Base-by-base conservation (phyloP, 2,888 invertebrate species). In the Drosophila meridionalis region DNA sequence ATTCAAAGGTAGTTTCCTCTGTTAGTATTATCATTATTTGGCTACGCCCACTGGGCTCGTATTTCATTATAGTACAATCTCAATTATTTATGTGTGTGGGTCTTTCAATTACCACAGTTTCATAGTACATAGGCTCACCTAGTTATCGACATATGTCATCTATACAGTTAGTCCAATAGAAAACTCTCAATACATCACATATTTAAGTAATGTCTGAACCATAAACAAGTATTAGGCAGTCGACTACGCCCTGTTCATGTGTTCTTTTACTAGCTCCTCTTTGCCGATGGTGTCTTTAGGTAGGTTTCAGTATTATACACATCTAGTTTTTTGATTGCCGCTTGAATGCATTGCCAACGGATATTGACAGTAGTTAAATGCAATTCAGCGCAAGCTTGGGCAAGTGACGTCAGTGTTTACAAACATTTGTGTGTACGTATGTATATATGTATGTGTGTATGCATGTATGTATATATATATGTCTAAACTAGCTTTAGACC, bases 341-440 rank as follows among this genome's bases (percentile, higher is more conserved):
- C 84, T 76, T 89, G 89, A 85, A 75, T 87, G 89, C 87, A 84
- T 79, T 52, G 82, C 70, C 73, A 78, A 81, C 83, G 83, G 83
- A 89, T 89, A 84, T 84, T 89, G 83, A 59, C 83, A 70, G 61
- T 64, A 67, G 58, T 50, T 63, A 32, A 77, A 70, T 82, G 87
- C 87, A 77, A 42, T 58, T 52, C 57, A 36, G 30, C 45, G 56
- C 38, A 47, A 20, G 53, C 56, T 36, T 12, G 28, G 30, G 6
- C 53, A 20, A 4, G 42, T 76, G 74, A 76, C 65, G 75, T 78
- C 79, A 78, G 26, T 8, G 14, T 6, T 2, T 71, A 42, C n/a
- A 26, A 11, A 11, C 20, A 45, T 26, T 11, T 42, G n/a, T 42
- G 38, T 38, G 4, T 38, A 42, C 7, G 8, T 20, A 20, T 20